These are phyloP conservation scores for Girardinus metallicus DNA, from an alignment of 2,797 vertebrate species.

Conservation along the genomic window DNA sequence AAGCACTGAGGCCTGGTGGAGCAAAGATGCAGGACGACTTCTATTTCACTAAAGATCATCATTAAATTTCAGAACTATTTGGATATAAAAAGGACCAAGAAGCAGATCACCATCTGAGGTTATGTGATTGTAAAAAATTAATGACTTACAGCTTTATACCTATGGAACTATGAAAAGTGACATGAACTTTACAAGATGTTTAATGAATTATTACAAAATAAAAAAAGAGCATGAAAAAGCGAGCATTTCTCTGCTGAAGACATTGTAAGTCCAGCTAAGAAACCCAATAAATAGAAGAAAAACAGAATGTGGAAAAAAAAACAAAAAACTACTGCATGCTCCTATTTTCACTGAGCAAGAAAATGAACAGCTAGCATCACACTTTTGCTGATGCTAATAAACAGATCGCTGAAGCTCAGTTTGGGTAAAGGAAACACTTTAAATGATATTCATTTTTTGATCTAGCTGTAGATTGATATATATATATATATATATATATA, in stretches of 20 bases:
- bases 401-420: not conserved
- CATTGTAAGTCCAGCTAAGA: not conserved
- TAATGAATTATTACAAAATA: not conserved
- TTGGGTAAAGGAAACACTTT: not conserved
- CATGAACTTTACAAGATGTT: not conserved
- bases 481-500: too few relatives aligned
- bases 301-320: not conserved
- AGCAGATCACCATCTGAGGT: not conserved
- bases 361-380: not conserved
- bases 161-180: not conserved
- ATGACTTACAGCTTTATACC: not conserved
- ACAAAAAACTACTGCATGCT: not conserved
- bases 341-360: not conserved
- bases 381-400: not conserved
- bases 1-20: not conserved
- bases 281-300: not conserved
- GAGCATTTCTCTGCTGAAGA: not conserved
- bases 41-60: not conserved
- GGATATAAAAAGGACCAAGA: not conserved
- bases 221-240: not conserved
- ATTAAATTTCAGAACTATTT: not conserved
- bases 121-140: not conserved
- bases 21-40: not conserved
- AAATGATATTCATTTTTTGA: not conserved
- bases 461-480: not conserved